These are phyloP conservation scores for Elephantulus edwardii DNA, from an alignment of 2,113 vertebrate species.

Conservation along the genomic window DNA sequence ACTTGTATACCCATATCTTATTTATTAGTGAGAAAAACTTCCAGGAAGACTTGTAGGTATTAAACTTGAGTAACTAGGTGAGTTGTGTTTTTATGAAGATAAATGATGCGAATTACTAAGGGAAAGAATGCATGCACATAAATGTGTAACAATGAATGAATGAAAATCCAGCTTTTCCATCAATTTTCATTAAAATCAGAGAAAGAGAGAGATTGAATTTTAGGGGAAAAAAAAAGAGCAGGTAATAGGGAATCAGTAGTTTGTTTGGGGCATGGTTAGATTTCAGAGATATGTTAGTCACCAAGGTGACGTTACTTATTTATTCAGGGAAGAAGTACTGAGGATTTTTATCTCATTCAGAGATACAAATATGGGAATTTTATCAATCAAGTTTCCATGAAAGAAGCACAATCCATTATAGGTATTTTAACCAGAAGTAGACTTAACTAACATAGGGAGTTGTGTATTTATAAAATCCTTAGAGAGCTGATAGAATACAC, in stretches of 20 bases:
- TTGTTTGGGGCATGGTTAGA: neutral
- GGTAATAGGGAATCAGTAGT: neutral
- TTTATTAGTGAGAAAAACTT: neutral
- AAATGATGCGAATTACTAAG: neutral
- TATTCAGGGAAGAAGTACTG: neutral
- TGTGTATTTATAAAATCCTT: neutral
- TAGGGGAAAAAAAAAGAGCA: no score
- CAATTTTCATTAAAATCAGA: no score
- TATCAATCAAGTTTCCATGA: neutral
- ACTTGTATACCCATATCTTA: neutral
- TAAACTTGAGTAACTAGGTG: neutral
- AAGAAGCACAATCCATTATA: neutral
- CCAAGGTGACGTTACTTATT: neutral
- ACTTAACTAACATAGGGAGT: neutral
- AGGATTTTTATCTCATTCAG: neutral
- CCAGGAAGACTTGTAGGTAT: neutral
- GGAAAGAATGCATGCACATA: no score
- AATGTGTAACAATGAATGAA: no score
- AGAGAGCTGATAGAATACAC: neutral
- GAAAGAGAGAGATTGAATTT: no score
- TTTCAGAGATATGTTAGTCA: neutral
- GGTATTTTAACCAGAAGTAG: conserved; percentile 8
- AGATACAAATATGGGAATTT: neutral
- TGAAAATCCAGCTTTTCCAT: no score
- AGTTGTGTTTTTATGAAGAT: conserved; percentile 23